Evolutionary conservation across 2,113 vertebrate species (phyloP), one percentile per base, ranked within the genome.

Genomic region (Macquaria australasica): DNA sequence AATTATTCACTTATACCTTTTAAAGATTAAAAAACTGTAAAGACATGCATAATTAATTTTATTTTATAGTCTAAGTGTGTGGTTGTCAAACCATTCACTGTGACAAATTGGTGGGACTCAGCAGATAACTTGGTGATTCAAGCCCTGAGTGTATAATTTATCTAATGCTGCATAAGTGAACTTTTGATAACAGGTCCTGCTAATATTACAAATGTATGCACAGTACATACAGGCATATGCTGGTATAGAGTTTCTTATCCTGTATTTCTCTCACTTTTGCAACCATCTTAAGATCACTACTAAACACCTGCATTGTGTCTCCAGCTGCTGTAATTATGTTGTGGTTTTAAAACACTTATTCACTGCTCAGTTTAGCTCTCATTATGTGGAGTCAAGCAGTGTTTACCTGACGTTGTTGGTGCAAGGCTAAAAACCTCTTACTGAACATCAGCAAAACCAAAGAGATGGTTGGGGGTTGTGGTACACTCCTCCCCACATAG

Each of bases 1-100:
- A 85, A 81, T 45, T 50, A 82, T 81, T 89, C 79, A 87, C 74
- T 82, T 80, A 74, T 43, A 77, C 41, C 55, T 60, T 82, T 86
- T 86, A 45, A 73, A 78, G 69, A 86, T 87, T 31, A 89, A 87
- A 67, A 83, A 71, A 76, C 20, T 75, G 53, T 73, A 77, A 56
- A 56, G 64, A 59, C 68, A 25, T 53, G 73, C 74, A 73, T 73
- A 76, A 71, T 76, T 11, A 79, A 82, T 77, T 80, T 64, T 67
- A 67, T 82, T 84, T 82, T 59, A 74, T 73, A 84, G 50, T 84
- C 14, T 50, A 66, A 74, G 67, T 58, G 60, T 53, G 70, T 59
- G 73, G 64, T 66, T 87, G 73, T 85, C 64, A 71, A 87, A 83
- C 58, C 82, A 87, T 68, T 62, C 50, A 60, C 73, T 78, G 67